phyloP scores from a whole-genome alignment of 2,113 vertebrate species.

The Ciconia stormi region DNA sequence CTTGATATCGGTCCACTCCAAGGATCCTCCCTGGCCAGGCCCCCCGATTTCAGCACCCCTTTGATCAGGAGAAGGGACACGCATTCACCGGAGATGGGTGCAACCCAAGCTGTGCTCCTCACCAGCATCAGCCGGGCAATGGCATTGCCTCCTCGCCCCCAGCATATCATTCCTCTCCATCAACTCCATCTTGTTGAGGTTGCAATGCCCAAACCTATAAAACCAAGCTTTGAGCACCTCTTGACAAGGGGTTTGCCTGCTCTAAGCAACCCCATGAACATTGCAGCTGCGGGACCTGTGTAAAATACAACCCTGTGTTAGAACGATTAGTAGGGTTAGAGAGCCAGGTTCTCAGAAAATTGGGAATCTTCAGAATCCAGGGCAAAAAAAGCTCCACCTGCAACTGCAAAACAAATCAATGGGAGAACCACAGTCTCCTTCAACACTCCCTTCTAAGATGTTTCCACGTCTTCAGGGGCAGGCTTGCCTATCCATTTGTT shows the following conservation, averaged over 20 bases:
- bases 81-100: accelerated
- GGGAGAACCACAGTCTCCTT: not conserved
- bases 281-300: accelerated
- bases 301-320: not conserved
- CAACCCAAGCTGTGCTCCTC: not conserved
- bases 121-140: not conserved
- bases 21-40: accelerated
- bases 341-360: not conserved
- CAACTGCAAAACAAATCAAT: not conserved
- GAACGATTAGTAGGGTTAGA: not conserved
- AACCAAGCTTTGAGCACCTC: not conserved
- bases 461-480: not conserved
- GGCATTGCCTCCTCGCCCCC: no score
- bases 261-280: accelerated
- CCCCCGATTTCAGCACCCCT: not conserved
- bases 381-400: not conserved
- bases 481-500: no score
- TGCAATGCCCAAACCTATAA: not conserved
- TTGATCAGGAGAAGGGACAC: not conserved
- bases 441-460: not conserved
- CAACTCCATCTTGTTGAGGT: not conserved
- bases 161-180: not conserved
- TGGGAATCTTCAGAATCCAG: not conserved
- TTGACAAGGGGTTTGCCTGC: not conserved
- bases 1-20: not conserved